Evolutionary conservation across 2,797 vertebrate genomes (phyloP).

Genomic region (Neoniphon sammara): DNA sequence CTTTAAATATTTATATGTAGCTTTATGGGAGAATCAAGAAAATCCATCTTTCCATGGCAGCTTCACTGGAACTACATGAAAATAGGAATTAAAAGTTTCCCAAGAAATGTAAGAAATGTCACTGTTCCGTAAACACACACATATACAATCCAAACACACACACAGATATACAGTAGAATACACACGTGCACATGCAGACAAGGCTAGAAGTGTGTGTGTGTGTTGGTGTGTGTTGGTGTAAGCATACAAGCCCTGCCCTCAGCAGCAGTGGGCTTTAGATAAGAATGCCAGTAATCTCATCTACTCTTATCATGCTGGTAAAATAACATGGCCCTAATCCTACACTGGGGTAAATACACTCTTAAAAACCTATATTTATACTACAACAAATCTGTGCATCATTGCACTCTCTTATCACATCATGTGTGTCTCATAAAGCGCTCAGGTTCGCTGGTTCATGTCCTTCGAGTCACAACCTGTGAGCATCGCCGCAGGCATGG

Average conservation of each 20-base stretch:
- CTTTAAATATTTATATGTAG: not conserved
- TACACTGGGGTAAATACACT: slow-evolving; percentile 63
- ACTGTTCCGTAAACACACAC: slow-evolving; percentile 9
- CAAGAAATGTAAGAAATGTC: not conserved
- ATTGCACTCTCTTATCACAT: slow-evolving; percentile 33
- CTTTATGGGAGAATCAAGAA: not conserved
- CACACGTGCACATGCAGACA: slow-evolving; percentile 10
- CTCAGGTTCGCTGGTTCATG: slow-evolving; percentile 5
- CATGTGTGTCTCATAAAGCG: slow-evolving; percentile 19
- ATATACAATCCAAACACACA: not conserved
- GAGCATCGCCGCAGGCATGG: slow-evolving; percentile 26
- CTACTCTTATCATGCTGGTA: slow-evolving; percentile 73
- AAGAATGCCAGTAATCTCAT: slow-evolving; percentile 77
- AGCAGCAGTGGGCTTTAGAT: slow-evolving; percentile 72
- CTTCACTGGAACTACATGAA: slow-evolving; percentile 16
- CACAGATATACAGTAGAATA: not conserved
- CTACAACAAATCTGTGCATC: slow-evolving; percentile 43
- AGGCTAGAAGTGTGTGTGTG: not conserved
- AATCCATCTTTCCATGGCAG: not conserved
- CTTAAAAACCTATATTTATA: slow-evolving; percentile 61
- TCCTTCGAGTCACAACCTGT: slow-evolving; percentile 27
- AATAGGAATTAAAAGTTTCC: slow-evolving; percentile 6
- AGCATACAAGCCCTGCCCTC: slow-evolving; percentile 32
- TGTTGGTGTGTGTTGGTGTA: slow-evolving; percentile 20
- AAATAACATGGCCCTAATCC: slow-evolving; percentile 78